Evolutionary conservation across 2,113 vertebrate species (phyloP).

Genomic region (Ceuthmochares aereus): DNA sequence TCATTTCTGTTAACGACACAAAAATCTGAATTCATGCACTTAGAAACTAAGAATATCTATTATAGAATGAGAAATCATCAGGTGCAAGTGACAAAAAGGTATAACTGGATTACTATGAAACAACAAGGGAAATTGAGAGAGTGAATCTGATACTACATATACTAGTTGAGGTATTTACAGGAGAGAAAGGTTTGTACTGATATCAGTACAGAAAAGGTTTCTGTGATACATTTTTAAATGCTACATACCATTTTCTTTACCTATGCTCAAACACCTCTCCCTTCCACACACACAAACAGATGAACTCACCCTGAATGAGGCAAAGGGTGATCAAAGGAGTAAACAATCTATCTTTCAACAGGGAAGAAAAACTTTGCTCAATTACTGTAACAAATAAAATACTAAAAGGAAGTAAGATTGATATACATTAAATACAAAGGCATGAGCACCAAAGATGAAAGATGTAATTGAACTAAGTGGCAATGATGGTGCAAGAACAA

Average conservation of each 20-base stretch:
- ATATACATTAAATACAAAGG: not conserved
- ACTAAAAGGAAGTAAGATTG: not conserved
- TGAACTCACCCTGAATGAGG: not conserved
- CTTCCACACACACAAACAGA: not conserved
- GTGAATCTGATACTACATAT: not conserved
- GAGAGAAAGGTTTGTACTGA: not conserved
- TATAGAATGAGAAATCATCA: not conserved
- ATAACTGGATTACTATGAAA: not conserved
- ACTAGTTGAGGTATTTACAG: not conserved
- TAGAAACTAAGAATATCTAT: not conserved
- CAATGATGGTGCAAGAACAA: not conserved
- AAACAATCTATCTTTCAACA: not conserved
- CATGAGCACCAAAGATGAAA: not conserved
- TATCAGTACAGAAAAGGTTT: not conserved
- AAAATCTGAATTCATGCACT: not conserved
- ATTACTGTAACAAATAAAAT: not conserved
- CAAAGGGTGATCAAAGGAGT: not conserved
- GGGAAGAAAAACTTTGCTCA: not conserved
- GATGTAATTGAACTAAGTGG: not conserved
- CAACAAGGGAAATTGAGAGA: not conserved
- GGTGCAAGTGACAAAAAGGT: not conserved
- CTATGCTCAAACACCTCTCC: not conserved
- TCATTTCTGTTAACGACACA: not conserved
- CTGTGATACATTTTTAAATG: not conserved
- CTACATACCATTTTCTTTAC: fast-evolving